Base-by-base conservation (phyloP, 2,113 vertebrate genomes). In the Clarias batrachus region DNA sequence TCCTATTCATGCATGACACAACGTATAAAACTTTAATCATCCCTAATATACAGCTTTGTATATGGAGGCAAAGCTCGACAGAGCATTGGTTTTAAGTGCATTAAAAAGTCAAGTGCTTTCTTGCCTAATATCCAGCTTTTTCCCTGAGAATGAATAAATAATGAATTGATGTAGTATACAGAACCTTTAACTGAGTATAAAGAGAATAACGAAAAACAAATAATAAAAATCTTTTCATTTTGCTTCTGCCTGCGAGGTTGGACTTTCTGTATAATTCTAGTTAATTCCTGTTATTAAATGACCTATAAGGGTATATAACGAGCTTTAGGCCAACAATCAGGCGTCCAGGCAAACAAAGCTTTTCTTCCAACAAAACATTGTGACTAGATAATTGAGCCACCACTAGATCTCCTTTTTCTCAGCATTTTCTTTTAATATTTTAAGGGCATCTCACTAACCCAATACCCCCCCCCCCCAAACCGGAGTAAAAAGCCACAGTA, bases 391-490 rank as follows among this genome's bases (percentile, higher is more conserved):
- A 82, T 82, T 33, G 70, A 65, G 16, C 23, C 81, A 17, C 23
- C 60, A 27, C 13, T 30, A 48, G 27, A 56, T 52, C 66, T 79
- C 63, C 81, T 88, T 86, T 81, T 78, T 87, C 83, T 90, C 27
- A 54, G 81, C 88, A 89, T 88, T 85, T 88, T 87, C 85, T 90
- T 91, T 94, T 87, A 94, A 91, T 95, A 92, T 94, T 93, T 94
- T 90, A 94, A 87, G 77, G 81, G 87, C 86, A 86, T 89, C 85
- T 89, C 87, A 90, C 77, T 37, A 37, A 37, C 33, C 33, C 33
- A 3, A 3, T 2, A 1, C 33, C 33, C 33, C 33, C 33, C 33
- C 2, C 33, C 33, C 33, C 2, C 48, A 0, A 6, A 1, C 80
- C 86, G 80, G 86, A 86, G 17, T 93, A 83, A 77, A 52, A 82